Base-by-base conservation (phyloP, 2,797 vertebrate species). In the Petrocephalus sullivani region DNA sequence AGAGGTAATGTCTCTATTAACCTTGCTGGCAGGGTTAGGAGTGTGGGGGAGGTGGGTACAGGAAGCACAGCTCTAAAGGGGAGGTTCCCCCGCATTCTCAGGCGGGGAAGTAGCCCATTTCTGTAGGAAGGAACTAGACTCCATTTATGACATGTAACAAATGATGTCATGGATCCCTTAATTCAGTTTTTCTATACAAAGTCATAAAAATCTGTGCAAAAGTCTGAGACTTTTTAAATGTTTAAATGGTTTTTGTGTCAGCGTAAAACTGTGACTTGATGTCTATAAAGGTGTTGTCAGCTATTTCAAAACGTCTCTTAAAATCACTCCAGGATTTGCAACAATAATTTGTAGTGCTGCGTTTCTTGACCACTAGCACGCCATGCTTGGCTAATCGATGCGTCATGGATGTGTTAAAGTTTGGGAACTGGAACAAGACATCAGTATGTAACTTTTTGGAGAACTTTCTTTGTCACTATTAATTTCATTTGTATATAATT, bases 1-100 rank as follows among this genome's bases (percentile, higher is more conserved):
- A 84, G 4, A 54, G 51, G 9, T 56, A 84, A 54, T 78, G 81
- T 83, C 81, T 83, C 81, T 21, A 53, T 83, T 85, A 86, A 57
- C 53, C 16, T 37, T 58, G 53, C 56, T 23, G 56, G 84, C 14
- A 23, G 84, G 4, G 84, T 10, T 7, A n/a, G 53, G 56, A 58
- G 28, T 12, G 41, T 5, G 33, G 23, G 5, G 37, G 84, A 0
- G 1, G 56, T 1, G 0, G 56, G 23, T 23, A 37, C 53, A 33
- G 53, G 14, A 33, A 33, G 23, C 28, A 2, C 12, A 10, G 84
- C 84, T 58, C 10, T 58, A 23, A 33, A 57, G 23, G 4, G 28
- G 28, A 58, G 10, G 46, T 28, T 83, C 41, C 19, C 41, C 49
- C n/a, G n/a, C n/a, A 8, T 14, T 56, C 51, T 33, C 28, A 4